A percentile compares a stretch with the other conserved stretches of the same genome.
Evolutionary conservation across 2,888 invertebrate genomes (phyloP).

Genomic region (Neria commutata): DNA sequence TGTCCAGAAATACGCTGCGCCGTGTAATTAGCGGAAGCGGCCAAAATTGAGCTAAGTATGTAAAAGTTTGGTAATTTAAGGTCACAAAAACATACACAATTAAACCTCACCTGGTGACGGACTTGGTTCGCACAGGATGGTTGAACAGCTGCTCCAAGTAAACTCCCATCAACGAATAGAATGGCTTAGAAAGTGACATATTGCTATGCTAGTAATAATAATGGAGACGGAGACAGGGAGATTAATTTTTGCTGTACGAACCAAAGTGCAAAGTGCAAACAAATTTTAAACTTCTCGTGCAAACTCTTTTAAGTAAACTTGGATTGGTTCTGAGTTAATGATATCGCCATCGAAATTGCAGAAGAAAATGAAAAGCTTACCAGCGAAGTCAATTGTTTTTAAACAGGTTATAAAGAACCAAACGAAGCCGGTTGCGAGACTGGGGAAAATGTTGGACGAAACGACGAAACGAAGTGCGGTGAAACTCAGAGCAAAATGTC

Average conservation of each 20-base stretch:
- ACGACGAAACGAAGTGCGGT: no score
- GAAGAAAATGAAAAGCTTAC: no score
- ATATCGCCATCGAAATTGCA: no score
- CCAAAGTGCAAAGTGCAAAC: conserved; percentile 53
- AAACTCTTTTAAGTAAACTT: no score
- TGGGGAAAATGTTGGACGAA: no score
- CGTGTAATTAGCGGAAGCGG: conserved; percentile 74
- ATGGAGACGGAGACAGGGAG: no score
- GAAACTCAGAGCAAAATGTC: no score
- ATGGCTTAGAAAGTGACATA: conserved; percentile 67
- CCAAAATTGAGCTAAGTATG: conserved; percentile 76
- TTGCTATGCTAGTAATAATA: conserved; percentile 13
- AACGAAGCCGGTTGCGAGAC: no score
- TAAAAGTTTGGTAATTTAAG: conserved; percentile 43
- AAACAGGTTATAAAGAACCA: no score
- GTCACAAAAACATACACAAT: not conserved
- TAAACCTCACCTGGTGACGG: conserved; percentile 74
- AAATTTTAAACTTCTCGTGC: no score
- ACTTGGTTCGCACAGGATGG: conserved; percentile 79
- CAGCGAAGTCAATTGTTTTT: no score
- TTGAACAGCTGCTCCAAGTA: conserved; percentile 79
- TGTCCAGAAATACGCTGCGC: conserved; percentile 75
- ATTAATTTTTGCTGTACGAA: conserved; percentile 1
- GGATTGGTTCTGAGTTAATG: no score
- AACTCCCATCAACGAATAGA: conserved; percentile 71